phyloP scores from a whole-genome alignment of 2,113 vertebrate genomes.

The Lethenteron camtschaticum region DNA sequence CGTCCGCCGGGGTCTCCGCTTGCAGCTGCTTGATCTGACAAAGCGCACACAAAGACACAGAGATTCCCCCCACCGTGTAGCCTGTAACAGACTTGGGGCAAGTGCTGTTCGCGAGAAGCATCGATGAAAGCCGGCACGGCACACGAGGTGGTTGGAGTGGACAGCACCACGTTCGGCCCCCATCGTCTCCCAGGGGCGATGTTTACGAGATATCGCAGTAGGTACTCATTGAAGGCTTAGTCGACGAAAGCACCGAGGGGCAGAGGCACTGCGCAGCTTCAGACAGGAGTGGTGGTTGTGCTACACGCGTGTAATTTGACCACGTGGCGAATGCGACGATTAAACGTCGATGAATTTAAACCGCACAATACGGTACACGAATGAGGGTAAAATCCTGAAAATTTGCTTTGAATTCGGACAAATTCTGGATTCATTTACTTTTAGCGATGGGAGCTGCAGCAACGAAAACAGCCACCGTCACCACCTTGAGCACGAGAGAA shows the following conservation, averaged over 20 bases:
- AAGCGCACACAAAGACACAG: slow-evolving; percentile 8
- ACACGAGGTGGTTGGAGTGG: neutral
- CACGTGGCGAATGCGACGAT: no score
- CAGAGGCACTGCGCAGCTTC: no score
- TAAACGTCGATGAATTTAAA: no score
- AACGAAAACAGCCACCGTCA: neutral
- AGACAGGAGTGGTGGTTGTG: no score
- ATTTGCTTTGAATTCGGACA: neutral
- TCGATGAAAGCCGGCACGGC: neutral
- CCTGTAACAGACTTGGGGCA: no score
- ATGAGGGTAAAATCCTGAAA: no score
- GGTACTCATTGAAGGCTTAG: no score
- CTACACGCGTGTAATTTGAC: no score
- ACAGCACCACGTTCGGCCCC: neutral
- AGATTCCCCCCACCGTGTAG: neutral
- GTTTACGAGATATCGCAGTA: neutral
- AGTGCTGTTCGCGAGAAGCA: neutral
- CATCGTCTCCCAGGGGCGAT: neutral
- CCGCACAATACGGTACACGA: no score
- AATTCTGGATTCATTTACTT: neutral
- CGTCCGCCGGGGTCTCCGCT: slow-evolving; percentile 36
- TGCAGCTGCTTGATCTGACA: slow-evolving; percentile 53
- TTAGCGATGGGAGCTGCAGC: neutral
- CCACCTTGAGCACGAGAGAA: neutral
- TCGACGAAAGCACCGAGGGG: no score